Evolutionary conservation across 2,888 invertebrate genomes (phyloP), one percentile per base, ranked within the genome.

Genomic region (Drosophila limbata): DNA sequence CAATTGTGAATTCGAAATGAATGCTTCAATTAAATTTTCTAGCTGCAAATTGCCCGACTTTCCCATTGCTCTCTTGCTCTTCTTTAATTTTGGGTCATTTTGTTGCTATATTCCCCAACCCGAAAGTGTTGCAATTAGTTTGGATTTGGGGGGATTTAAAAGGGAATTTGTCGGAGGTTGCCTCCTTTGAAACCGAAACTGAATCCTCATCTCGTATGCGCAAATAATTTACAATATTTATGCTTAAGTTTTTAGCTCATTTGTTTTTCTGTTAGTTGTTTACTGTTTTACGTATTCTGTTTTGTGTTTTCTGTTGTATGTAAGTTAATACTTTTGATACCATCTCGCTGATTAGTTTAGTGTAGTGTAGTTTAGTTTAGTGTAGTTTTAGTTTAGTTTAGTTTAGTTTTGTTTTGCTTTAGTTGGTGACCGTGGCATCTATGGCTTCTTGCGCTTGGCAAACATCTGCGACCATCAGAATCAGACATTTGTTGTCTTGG

Each of bases 381-480:
- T 15, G 39, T 15, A 11, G 19, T n/a, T 15, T 31, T 28, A 9
- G 17, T 59, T 28, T 28, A 37, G 10, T 35, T 40, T 13, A 1
- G 21, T 11, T 47, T 15, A n/a, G 19, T 15, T 31, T 28, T 4
- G 17, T 37, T 42, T 10, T 0, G 21, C 9, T 17, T 33, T 31
- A 8, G 19, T 60, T 13, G 11, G 11, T 35, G 44, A 11, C 39
- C 42, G 6, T 42, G 11, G 1, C 11, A 28, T 19, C 31, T 73
- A 83, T 1, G 71, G 73, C 65, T 84, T 82, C 47, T 82, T 87
- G 53, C 89, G 81, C 40, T 76, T 89, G 70, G 69, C 71, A 73
- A 89, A 89, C 69, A 89, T 70, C 52, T 82, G 79, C 10, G 82
- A 73, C 78, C 80, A 86, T 86, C 85, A 69, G 70, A 89, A 87